These are phyloP conservation scores for Trimorus sp. DNA, from an alignment of 2,888 invertebrate genomes.

Conservation along the genomic window DNA sequence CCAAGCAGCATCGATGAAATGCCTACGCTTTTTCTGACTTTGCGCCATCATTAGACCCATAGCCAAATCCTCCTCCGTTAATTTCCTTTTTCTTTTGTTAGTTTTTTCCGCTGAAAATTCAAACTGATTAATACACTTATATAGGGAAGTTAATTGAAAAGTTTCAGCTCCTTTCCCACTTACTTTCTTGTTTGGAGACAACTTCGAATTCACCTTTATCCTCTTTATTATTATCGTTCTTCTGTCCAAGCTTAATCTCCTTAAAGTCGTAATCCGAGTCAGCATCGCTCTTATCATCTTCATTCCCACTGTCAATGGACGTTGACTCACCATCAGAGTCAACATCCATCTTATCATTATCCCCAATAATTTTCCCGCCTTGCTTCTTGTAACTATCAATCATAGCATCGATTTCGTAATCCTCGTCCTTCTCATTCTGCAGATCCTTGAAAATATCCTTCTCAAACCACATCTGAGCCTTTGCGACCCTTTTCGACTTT, in stretches of 20 bases:
- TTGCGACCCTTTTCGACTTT: slow-evolving; percentile 87
- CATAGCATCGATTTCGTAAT: slow-evolving; percentile 91
- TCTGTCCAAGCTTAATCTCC: slow-evolving; percentile 71
- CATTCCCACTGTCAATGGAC: slow-evolving; percentile 55
- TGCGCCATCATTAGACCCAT: slow-evolving; percentile 95
- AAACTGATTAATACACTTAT: not conserved
- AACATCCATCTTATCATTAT: slow-evolving; percentile 42
- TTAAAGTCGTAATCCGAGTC: slow-evolving; percentile 83
- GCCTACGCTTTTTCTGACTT: slow-evolving; percentile 94
- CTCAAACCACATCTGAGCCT: slow-evolving; percentile 94
- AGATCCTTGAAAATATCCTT: slow-evolving; percentile 91
- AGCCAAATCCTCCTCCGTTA: slow-evolving; percentile 94
- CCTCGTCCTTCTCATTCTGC: slow-evolving; percentile 92
- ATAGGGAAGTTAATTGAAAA: not conserved
- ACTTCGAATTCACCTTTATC: slow-evolving; percentile 86
- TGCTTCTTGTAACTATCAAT: slow-evolving; percentile 88
- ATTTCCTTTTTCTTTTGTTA: slow-evolving; percentile 85
- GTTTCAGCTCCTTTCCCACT: slow-evolving; percentile 47
- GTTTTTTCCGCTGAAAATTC: slow-evolving; percentile 81
- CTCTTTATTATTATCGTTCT: too few species aligned
- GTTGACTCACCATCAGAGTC: not conserved
- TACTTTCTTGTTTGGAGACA: slow-evolving; percentile 85
- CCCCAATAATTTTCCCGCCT: slow-evolving; percentile 83
- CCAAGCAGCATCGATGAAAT: slow-evolving; percentile 95
- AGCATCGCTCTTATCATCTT: not conserved